Evolutionary conservation across 2,113 vertebrate genomes (phyloP).

Genomic region (Heliornis fulica): DNA sequence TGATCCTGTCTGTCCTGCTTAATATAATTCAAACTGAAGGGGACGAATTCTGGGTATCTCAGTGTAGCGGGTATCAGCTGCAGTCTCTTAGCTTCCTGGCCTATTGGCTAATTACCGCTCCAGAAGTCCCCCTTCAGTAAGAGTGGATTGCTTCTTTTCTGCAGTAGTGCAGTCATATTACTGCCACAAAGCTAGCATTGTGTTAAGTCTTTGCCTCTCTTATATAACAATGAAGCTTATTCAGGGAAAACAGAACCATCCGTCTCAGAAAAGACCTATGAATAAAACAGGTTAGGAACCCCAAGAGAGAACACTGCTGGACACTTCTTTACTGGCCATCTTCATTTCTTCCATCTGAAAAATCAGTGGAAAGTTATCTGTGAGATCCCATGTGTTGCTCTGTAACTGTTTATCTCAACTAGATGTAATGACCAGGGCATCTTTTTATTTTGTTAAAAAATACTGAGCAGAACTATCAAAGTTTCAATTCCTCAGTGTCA

Average conservation of each 20-base stretch:
- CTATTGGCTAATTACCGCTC: conserved; percentile 43
- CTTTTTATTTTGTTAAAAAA: neutral
- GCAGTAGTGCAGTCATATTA: conserved; percentile 6
- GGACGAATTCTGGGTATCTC: neutral
- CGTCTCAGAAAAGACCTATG: neutral
- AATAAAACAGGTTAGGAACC: neutral
- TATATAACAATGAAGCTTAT: conserved; percentile 34
- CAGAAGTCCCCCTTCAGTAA: conserved; percentile 24
- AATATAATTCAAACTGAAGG: neutral
- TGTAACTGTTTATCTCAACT: neutral
- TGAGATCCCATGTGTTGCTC: neutral
- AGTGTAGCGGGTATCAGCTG: neutral
- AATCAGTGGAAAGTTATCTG: neutral
- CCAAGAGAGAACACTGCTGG: neutral
- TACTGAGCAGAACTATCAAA: neutral
- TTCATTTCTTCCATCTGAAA: neutral
- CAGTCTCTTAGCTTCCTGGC: neutral
- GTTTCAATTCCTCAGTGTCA: neutral
- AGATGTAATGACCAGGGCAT: neutral
- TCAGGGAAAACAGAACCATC: conserved; percentile 34
- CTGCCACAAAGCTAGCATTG: conserved; percentile 63
- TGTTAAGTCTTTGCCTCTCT: neutral
- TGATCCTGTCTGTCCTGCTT: neutral
- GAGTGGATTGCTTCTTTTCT: conserved; percentile 47
- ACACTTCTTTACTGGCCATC: neutral